Conservation (phyloP, 2,113 vertebrate species). For the human region GRCh38 chr3:40842501-40843000, state of each 20-base stretch:
- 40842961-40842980: not conserved
- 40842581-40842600: not conserved
- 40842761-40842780: too few relatives aligned
- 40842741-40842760: not conserved
- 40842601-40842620: not conserved
- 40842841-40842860: not conserved
- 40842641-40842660: not conserved
- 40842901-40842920: not conserved
- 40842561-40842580: not conserved
- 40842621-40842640: not conserved
- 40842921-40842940: not conserved
- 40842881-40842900: not conserved
- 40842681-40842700: not conserved
- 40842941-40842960: not conserved
- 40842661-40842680: not conserved
- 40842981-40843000: not conserved
- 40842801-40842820: not conserved
- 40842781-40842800: fast-evolving
- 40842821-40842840: fast-evolving
- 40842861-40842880: not conserved
- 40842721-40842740: fast-evolving
- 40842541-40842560: not conserved
- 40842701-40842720: not conserved
- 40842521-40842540: not conserved
- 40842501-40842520: not conserved